Evolutionary conservation across 2,888 invertebrate genomes (phyloP), one percentile per base, ranked within the genome.

Genomic region (Cacoxenus indagator): DNA sequence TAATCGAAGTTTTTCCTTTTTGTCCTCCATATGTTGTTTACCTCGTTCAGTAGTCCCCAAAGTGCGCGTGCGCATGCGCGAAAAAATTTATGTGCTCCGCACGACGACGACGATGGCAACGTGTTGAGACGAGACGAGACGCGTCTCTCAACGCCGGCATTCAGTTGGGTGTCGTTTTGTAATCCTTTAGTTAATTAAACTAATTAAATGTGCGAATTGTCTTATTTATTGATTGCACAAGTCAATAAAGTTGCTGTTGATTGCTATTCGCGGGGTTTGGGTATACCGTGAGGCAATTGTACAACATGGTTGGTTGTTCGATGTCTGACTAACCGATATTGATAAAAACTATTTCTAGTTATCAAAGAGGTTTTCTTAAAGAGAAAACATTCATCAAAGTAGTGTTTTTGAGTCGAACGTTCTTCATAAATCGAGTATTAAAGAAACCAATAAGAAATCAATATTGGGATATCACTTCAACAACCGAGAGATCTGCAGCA

Each of bases 131-230:
- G 14, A 5, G 59, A n/a, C n/a, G n/a, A n/a, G n/a, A n/a, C n/a
- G n/a, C n/a, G n/a, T n/a, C n/a, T n/a, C 1, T n/a, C 59, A 31
- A 4, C 11, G n/a, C 3, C 11, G 31, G 73, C 77, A 54, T 61
- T 51, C 67, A 69, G 61, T 67, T 64, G 75, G 78, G 73, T 78
- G 73, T 82, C 73, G 73, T 76, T 83, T 70, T 70, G 70, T 75
- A 81, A 82, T 78, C 75, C 76, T 78, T 73, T 37, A 80, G 82
- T 83, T 82, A 80, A 83, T 80, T 80, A 80, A 80, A 80, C 82
- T 77, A 81, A 80, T 82, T 82, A 80, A 82, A 83, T 75, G 82
- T 67, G 70, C 59, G 70, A 74, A 81, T 75, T 71, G 80, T 74
- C 72, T 70, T 70, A 65, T 57, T 71, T 77, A 77, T 73, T 61